Percentiles rank a stretch among this genome's conserved stretches.
Evolutionary conservation across 1,140 invertebrate genomes (phyloP).

Genomic region (Drosophila asahinai): DNA sequence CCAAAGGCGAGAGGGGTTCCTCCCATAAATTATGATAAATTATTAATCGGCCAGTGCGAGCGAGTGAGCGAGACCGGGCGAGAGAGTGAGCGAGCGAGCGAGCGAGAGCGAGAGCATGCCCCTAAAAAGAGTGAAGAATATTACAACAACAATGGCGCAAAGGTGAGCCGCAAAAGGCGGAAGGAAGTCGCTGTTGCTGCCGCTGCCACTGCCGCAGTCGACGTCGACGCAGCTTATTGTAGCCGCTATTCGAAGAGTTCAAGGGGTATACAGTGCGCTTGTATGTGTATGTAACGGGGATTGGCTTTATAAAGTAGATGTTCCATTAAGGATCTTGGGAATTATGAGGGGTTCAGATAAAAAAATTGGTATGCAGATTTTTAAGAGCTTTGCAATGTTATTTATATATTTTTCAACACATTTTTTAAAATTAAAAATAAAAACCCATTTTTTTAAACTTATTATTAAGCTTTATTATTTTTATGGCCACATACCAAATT

Average conservation of each 20-base stretch:
- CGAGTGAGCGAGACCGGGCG: slow-evolving; percentile 37
- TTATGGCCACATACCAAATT: background rate
- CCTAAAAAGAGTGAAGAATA: slow-evolving; percentile 37
- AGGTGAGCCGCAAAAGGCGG: slow-evolving; percentile 73
- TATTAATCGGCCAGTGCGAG: slow-evolving; percentile 69
- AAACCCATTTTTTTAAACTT: no score
- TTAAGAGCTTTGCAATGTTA: background rate
- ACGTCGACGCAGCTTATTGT: slow-evolving; percentile 9
- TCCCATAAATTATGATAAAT: slow-evolving; percentile 85
- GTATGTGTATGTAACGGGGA: background rate
- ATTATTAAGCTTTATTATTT: no score
- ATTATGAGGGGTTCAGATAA: no score
- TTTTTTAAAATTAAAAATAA: background rate
- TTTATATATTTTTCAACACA: background rate
- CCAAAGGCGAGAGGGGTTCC: slow-evolving; percentile 37
- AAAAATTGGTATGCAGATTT: background rate
- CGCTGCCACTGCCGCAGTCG: background rate
- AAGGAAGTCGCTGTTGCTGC: slow-evolving; percentile 60
- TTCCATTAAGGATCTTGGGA: background rate
- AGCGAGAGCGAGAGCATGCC: slow-evolving; percentile 19
- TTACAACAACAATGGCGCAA: slow-evolving; percentile 59
- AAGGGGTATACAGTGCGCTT: slow-evolving; percentile 4
- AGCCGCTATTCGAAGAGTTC: slow-evolving; percentile 16
- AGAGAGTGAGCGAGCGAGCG: slow-evolving; percentile 26
- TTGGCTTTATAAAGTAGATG: slow-evolving; percentile 1